Evolutionary conservation across 2,113 vertebrate species (phyloP).

Genomic region (Ibidorhyncha struthersii): DNA sequence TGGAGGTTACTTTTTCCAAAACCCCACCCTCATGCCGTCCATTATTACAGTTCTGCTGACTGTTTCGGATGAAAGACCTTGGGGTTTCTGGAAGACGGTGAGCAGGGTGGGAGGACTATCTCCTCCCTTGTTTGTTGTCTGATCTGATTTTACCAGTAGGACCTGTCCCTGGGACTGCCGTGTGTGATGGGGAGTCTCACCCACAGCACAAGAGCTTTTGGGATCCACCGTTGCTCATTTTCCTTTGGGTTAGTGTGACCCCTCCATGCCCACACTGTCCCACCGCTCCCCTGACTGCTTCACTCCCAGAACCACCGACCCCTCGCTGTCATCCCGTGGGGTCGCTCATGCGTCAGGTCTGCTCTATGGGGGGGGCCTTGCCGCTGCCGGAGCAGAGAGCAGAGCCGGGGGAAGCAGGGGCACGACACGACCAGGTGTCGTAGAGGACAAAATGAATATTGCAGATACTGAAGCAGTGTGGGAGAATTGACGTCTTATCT

Average conservation of each 20-base stretch:
- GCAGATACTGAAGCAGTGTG: neutral
- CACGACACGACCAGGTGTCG: neutral
- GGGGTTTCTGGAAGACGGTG: neutral
- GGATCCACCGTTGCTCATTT: rapidly evolving
- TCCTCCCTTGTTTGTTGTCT: neutral
- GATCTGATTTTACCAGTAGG: neutral
- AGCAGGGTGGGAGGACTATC: neutral
- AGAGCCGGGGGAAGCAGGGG: neutral
- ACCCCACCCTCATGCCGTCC: rapidly evolving
- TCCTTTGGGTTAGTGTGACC: neutral
- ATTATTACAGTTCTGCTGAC: neutral
- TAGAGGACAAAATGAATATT: neutral
- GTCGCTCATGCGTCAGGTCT: rapidly evolving
- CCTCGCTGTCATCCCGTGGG: rapidly evolving
- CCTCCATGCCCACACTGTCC: rapidly evolving
- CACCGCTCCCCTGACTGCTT: neutral
- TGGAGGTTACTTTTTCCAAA: neutral
- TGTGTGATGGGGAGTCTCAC: neutral
- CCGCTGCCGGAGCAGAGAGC: neutral
- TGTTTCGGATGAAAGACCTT: neutral
- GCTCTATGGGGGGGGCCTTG: rapidly evolving
- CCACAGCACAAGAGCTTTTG: neutral
- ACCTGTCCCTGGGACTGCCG: neutral
- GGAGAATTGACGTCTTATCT: neutral
- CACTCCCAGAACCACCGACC: neutral